Evolutionary conservation across 2,888 invertebrate genomes (phyloP).

Genomic region (Brachyopa scutellaris): DNA sequence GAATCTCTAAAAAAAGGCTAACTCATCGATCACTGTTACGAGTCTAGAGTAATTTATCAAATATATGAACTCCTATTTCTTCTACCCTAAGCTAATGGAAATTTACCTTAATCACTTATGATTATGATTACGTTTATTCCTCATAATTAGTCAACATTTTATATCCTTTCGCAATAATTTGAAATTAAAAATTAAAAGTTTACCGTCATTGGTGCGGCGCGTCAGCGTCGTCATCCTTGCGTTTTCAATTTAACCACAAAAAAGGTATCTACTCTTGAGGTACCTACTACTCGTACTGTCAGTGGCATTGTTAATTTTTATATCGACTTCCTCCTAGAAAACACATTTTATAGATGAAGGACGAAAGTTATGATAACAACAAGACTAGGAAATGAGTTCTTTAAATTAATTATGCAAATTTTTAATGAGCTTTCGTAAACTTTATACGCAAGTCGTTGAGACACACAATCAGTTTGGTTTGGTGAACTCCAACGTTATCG

Average conservation of each 20-base stretch:
- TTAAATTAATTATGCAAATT: constrained; percentile 68
- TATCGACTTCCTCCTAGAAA: constrained; percentile 37
- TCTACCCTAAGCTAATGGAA: too few species aligned
- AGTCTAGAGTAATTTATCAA: too few species aligned
- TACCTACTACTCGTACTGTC: too few species aligned
- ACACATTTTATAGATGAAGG: constrained; percentile 28
- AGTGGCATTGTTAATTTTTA: constrained; percentile 48
- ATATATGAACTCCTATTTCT: too few species aligned
- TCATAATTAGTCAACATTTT: constrained; percentile 1
- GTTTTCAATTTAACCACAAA: too few species aligned
- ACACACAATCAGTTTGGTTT: constrained; percentile 19
- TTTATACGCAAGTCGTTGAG: constrained; percentile 43
- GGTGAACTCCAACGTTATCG: neutral
- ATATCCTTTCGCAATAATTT: neutral
- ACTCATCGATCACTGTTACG: too few species aligned
- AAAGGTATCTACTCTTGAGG: too few species aligned
- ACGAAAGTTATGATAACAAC: constrained; percentile 30
- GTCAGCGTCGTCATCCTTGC: neutral
- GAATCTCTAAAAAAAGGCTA: too few species aligned
- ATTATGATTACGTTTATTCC: too few species aligned
- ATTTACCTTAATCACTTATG: too few species aligned
- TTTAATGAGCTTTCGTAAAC: constrained; percentile 61
- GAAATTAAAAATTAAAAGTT: constrained; percentile 22
- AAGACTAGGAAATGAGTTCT: constrained; percentile 59
- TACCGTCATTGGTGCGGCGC: constrained; percentile 2